These are phyloP conservation scores for Caenorhabditis sp. DNA, from an alignment of 2,888 invertebrate species.

Conservation along the genomic window DNA sequence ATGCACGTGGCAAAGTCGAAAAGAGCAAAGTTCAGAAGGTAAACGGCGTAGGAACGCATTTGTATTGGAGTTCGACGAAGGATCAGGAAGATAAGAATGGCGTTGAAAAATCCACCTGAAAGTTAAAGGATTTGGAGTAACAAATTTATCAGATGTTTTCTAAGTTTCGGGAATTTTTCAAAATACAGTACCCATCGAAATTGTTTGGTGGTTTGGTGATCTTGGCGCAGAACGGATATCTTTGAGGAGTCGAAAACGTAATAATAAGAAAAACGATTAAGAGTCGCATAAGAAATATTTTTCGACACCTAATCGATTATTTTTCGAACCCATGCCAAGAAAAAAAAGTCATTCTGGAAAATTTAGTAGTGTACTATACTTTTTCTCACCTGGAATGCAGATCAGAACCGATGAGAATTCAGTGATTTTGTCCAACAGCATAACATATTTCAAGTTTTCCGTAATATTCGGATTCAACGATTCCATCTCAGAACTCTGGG, in stretches of 20 bases:
- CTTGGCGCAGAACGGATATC: too few species aligned
- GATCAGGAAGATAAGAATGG: constrained; percentile 47
- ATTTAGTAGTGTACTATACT: too few species aligned
- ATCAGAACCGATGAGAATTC: constrained; percentile 38
- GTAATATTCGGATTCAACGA: background rate
- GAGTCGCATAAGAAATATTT: too few species aligned
- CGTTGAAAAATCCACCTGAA: constrained; percentile 46
- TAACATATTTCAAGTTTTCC: constrained; percentile 32
- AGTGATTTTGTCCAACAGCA: constrained; percentile 31
- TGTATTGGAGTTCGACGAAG: constrained; percentile 49
- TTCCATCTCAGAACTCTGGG: background rate
- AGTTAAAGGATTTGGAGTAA: background rate
- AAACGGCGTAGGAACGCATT: constrained; percentile 58
- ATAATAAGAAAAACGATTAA: too few species aligned
- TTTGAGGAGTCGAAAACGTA: too few species aligned
- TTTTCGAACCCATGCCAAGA: too few species aligned
- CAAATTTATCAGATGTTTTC: background rate
- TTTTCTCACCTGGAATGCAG: constrained; percentile 43
- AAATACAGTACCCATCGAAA: too few species aligned
- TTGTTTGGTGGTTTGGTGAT: too few species aligned
- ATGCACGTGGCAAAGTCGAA: constrained; percentile 65
- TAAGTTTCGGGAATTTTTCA: background rate
- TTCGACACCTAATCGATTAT: too few species aligned
- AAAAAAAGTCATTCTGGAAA: too few species aligned
- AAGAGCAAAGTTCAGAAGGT: constrained; percentile 64